phyloP scores from a whole-genome alignment of 2,888 invertebrate species.

The Allolobophora icterica region DNA sequence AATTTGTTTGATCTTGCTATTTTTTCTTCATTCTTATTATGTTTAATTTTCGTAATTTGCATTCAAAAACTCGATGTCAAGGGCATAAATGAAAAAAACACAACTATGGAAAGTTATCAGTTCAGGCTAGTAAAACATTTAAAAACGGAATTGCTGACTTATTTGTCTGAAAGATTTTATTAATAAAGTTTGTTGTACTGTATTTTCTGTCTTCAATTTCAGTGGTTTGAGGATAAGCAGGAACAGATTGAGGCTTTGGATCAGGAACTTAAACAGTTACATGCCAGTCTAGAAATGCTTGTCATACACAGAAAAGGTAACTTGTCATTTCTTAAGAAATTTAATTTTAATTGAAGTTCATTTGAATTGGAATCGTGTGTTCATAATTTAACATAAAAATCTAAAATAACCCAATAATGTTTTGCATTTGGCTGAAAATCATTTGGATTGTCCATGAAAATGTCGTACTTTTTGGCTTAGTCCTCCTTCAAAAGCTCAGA shows the following conservation, averaged over 20 bases:
- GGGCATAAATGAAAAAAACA: not conserved
- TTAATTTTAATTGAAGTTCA: not conserved
- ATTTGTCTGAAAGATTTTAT: not conserved
- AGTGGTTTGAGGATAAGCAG: constrained; percentile 99
- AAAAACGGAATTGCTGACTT: not conserved
- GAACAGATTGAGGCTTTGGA: constrained; percentile 90
- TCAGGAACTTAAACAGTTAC: constrained; percentile 83
- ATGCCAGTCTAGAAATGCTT: constrained; percentile 84
- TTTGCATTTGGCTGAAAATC: no score
- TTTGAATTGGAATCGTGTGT: not conserved
- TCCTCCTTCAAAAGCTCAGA: no score
- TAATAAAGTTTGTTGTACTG: not conserved
- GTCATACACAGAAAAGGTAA: constrained; percentile 81
- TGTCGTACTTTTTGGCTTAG: no score
- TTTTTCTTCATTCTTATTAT: not conserved
- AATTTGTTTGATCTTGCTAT: not conserved
- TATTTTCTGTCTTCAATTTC: constrained; percentile 36
- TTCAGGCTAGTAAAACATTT: not conserved
- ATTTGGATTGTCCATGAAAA: no score
- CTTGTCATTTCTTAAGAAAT: constrained; percentile 30
- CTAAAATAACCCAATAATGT: not conserved
- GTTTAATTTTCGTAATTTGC: not conserved
- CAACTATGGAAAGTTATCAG: not conserved
- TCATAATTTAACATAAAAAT: not conserved
- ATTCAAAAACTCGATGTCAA: not conserved